Percentiles rank a stretch among this genome's conserved stretches.
These are phyloP conservation scores for Seira musarum DNA, from an alignment of 2,888 invertebrate species.

Conservation along the genomic window DNA sequence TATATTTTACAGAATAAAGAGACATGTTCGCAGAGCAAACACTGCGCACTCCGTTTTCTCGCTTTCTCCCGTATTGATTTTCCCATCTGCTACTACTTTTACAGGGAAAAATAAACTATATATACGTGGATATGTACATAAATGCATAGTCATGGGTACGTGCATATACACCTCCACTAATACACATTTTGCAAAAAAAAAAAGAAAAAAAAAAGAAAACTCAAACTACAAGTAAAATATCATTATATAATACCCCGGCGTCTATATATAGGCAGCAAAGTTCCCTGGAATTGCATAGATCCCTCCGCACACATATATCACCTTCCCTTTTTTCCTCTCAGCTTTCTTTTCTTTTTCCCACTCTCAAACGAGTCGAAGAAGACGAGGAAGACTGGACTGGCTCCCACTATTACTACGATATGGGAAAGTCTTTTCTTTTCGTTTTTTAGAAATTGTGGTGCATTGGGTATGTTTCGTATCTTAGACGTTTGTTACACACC, in stretches of 20 bases:
- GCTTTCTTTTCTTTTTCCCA: constrained; percentile 19
- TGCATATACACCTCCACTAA: neutral
- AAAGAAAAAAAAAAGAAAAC: too few relatives aligned
- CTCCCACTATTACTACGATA: too few relatives aligned
- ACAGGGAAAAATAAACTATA: neutral
- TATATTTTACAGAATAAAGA: constrained; percentile 53
- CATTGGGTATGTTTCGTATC: constrained; percentile 30
- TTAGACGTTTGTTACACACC: neutral
- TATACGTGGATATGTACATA: constrained; percentile 2
- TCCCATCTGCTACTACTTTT: constrained; percentile 64
- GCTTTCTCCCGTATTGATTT: constrained; percentile 70
- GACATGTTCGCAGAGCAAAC: constrained; percentile 62
- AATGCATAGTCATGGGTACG: neutral
- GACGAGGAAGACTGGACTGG: neutral
- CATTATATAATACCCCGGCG: neutral
- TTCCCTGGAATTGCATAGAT: neutral
- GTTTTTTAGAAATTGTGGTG: constrained; percentile 36
- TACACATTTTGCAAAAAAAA: neutral
- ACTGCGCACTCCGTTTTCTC: constrained; percentile 69
- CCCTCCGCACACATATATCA: constrained; percentile 27
- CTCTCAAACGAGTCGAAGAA: neutral
- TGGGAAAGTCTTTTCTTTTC: neutral
- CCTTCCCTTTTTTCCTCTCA: constrained; percentile 20
- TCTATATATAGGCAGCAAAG: neutral
- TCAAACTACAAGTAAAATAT: neutral